A percentile compares a stretch with the other conserved stretches of the same genome.
These are phyloP conservation scores for Hydrocynus forskahlii DNA, from an alignment of 2,797 vertebrate species.

Conservation along the genomic window DNA sequence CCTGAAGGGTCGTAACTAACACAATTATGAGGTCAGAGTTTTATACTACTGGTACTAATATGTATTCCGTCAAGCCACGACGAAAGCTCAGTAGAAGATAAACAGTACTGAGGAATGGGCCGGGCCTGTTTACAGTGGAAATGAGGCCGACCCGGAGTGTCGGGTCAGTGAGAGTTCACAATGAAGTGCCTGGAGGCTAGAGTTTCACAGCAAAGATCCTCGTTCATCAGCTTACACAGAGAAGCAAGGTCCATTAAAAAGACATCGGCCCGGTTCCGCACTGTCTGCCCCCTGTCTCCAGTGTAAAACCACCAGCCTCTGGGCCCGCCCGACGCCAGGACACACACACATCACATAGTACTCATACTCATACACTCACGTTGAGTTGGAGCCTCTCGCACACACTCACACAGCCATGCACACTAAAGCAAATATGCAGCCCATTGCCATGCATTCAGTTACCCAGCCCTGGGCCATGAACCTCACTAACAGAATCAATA, in stretches of 20 bases:
- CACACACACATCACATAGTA: constrained; percentile 32
- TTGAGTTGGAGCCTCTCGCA: constrained; percentile 4
- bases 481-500: constrained; percentile 52
- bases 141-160: background rate
- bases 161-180: constrained; percentile 36
- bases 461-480: constrained; percentile 34
- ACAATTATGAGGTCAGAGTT: background rate
- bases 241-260: constrained; percentile 75
- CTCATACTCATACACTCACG: constrained; percentile 19
- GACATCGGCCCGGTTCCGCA: constrained; percentile 74
- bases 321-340: constrained; percentile 68
- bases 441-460: constrained; percentile 37
- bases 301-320: constrained; percentile 71
- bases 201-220: constrained; percentile 63
- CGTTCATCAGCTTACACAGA: constrained; percentile 69
- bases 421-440: constrained; percentile 4
- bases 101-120: constrained; percentile 21
- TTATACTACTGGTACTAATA: background rate
- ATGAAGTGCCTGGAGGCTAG: constrained; percentile 45
- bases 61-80: background rate
- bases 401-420: constrained; percentile 23
- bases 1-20: background rate
- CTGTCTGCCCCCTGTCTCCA: constrained; percentile 71
- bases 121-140: constrained; percentile 31
- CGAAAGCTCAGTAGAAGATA: background rate